These are phyloP conservation scores for Ephialtes manifestator DNA, from an alignment of 2,888 invertebrate genomes.

Conservation along the genomic window DNA sequence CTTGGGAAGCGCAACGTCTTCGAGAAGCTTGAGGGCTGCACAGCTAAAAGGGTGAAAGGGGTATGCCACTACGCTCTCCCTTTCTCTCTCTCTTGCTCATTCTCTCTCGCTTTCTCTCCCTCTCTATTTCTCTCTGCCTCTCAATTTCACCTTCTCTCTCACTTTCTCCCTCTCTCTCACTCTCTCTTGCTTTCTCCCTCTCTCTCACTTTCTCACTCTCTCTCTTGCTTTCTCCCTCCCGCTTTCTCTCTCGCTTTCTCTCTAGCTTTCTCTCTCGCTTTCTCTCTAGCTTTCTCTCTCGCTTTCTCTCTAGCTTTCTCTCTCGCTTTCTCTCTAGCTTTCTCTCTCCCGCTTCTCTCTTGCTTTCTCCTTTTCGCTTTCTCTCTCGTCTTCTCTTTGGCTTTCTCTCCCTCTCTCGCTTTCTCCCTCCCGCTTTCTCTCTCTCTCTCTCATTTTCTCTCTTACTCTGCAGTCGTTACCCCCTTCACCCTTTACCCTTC, in stretches of 20 bases:
- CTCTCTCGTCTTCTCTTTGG: not conserved
- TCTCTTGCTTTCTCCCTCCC: not conserved
- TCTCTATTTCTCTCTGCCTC: not conserved
- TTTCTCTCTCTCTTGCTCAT: not conserved
- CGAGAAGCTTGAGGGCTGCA: slow-evolving; percentile 2
- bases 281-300: too few relatives aligned
- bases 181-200: too few relatives aligned
- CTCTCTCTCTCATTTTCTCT: not conserved
- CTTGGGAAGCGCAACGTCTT: slow-evolving; percentile 54
- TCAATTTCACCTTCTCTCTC: too few relatives aligned
- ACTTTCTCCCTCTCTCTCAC: too few relatives aligned
- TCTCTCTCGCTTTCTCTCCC: not conserved
- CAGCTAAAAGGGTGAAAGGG: slow-evolving; percentile 6
- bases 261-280: too few relatives aligned
- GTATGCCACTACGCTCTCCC: not conserved
- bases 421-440: not conserved
- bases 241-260: not conserved
- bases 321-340: too few relatives aligned
- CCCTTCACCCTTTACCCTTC: not conserved
- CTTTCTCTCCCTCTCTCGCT: too few relatives aligned
- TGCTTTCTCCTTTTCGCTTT: not conserved
- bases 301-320: too few relatives aligned
- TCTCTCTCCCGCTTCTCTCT: too few relatives aligned
- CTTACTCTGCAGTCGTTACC: not conserved
- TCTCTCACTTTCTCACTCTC: not conserved